Evolutionary conservation across 2,888 invertebrate genomes (phyloP).

Genomic region (Caenorhabditis plicata): DNA sequence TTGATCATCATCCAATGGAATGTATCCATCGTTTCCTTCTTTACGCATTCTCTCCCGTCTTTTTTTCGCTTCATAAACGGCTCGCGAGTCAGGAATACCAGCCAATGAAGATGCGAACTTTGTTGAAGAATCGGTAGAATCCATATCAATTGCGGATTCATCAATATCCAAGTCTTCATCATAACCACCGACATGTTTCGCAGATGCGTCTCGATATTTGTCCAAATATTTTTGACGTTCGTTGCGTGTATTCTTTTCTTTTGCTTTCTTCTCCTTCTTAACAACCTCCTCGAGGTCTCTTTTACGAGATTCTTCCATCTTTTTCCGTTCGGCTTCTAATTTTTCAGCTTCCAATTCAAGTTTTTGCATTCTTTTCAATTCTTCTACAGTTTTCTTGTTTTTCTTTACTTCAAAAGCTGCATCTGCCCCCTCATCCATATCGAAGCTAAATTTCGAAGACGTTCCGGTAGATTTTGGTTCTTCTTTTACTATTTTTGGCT

Average conservation of each 20-base stretch:
- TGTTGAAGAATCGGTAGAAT: slow-evolving; percentile 1
- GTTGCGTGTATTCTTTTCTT: slow-evolving; percentile 21
- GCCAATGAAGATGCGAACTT: slow-evolving; percentile 29
- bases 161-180: slow-evolving; percentile 34
- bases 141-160: slow-evolving; percentile 6
- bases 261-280: slow-evolving; percentile 24
- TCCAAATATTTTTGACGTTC: slow-evolving; percentile 38
- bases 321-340: slow-evolving; percentile 3
- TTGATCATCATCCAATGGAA: slow-evolving; percentile 70
- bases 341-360: slow-evolving; percentile 40
- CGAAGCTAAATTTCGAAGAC: slow-evolving; percentile 49
- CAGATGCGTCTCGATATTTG: slow-evolving; percentile 32
- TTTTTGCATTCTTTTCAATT: slow-evolving; percentile 40
- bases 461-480: slow-evolving; percentile 1
- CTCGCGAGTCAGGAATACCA: slow-evolving; percentile 90
- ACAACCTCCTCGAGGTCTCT: slow-evolving; percentile 19
- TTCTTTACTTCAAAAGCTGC: slow-evolving; percentile 53
- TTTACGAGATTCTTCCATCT: slow-evolving; percentile 21
- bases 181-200: slow-evolving; percentile 20
- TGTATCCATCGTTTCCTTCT: slow-evolving; percentile 73
- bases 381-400: slow-evolving; percentile 48
- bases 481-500: background rate
- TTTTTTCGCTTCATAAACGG: slow-evolving; percentile 95
- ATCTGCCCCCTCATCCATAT: slow-evolving; percentile 50
- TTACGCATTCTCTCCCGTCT: slow-evolving; percentile 89